A percentile compares a stretch with the other conserved stretches of the same genome.
These are phyloP conservation scores for Aselliscus stoliczkanus DNA, from an alignment of 2,797 vertebrate species.

Conservation along the genomic window DNA sequence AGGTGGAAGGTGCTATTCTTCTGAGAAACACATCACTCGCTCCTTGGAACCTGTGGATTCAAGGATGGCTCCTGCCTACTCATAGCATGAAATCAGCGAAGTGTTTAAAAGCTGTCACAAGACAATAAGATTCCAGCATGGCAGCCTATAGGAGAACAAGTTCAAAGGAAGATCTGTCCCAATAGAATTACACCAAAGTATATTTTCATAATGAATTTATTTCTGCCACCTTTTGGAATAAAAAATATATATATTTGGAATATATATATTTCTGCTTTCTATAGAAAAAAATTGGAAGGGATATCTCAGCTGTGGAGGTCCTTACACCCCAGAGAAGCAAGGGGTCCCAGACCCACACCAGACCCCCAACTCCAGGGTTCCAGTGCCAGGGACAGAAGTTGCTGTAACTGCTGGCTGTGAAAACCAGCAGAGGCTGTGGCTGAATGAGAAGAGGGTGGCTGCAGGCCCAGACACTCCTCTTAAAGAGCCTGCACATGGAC, in stretches of 20 bases:
- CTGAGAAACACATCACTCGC: background rate
- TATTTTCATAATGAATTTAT: conserved; percentile 71
- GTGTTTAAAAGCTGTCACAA: background rate
- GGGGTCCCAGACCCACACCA: no score
- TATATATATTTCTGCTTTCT: conserved; percentile 77
- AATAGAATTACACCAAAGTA: conserved; percentile 31
- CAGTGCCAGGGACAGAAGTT: no score
- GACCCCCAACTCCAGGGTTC: no score
- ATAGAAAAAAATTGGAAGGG: conserved; percentile 46
- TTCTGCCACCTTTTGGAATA: conserved; percentile 78
- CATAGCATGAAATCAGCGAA: background rate
- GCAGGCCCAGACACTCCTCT: no score
- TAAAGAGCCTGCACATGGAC: no score
- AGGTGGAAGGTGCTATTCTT: background rate
- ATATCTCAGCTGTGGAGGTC: no score
- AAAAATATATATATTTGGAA: conserved; percentile 57
- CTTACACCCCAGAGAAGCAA: no score
- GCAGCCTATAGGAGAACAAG: background rate
- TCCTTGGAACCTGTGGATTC: background rate
- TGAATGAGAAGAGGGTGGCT: no score
- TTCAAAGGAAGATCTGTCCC: conserved; percentile 37
- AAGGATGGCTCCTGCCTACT: conserved; percentile 13
- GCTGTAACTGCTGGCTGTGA: no score
- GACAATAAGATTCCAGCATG: background rate
- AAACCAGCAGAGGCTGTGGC: no score